Evolutionary conservation across 2,888 invertebrate species (phyloP).

Genomic region (Eulithis prunata): DNA sequence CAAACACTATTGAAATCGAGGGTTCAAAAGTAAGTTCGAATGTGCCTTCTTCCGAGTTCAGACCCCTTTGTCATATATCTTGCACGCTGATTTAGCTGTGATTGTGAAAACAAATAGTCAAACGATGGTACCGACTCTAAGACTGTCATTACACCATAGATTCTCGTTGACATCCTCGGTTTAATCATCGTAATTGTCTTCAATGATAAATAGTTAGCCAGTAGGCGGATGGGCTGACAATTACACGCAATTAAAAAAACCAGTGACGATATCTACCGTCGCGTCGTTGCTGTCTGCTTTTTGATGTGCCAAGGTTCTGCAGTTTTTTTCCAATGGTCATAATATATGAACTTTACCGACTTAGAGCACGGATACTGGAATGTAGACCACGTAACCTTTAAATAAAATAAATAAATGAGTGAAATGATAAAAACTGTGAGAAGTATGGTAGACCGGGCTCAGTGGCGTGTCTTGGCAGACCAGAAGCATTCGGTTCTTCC

Average conservation of each 20-base stretch:
- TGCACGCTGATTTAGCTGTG: constrained; percentile 19
- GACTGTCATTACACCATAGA: constrained; percentile 28
- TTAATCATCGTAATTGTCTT: constrained; percentile 40
- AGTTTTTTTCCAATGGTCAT: too few species aligned
- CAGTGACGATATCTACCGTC: constrained; percentile 21
- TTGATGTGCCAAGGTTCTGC: neutral
- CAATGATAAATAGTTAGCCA: constrained; percentile 39
- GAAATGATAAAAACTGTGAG: too few species aligned
- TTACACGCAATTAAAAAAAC: constrained; percentile 37
- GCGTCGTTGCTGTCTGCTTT: constrained; percentile 9
- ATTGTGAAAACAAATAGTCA: constrained; percentile 18
- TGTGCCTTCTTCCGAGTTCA: neutral
- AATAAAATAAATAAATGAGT: too few species aligned
- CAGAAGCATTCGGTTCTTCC: too few species aligned
- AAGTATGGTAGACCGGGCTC: too few species aligned
- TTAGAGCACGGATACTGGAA: too few species aligned
- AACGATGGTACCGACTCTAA: constrained; percentile 14
- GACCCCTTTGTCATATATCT: neutral
- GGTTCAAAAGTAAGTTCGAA: neutral
- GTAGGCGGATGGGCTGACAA: constrained; percentile 31
- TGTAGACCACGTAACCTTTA: too few species aligned
- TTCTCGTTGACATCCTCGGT: constrained; percentile 25
- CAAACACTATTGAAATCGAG: too few species aligned
- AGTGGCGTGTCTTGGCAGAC: too few species aligned
- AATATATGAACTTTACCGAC: too few species aligned